phyloP scores from a whole-genome alignment of 2,113 vertebrate species.

The Lanius collurio region DNA sequence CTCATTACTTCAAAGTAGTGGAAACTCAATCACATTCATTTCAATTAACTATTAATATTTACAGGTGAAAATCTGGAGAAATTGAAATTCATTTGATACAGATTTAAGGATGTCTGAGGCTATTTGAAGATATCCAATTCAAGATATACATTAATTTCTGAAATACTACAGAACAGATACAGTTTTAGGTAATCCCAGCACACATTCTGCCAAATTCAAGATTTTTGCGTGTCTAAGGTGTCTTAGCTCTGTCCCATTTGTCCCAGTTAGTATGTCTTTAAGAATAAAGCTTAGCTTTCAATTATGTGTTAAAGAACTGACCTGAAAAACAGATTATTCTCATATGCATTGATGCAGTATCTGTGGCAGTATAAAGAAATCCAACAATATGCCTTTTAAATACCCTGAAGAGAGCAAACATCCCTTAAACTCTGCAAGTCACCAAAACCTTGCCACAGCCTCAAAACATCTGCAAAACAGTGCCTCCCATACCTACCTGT shows the following conservation, averaged over 20 bases:
- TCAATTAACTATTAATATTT: background rate
- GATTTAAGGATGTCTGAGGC: background rate
- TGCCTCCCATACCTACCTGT: background rate
- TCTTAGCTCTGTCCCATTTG: background rate
- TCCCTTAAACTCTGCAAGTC: background rate
- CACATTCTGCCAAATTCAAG: background rate
- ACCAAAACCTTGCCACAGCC: background rate
- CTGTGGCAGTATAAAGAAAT: background rate
- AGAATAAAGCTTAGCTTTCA: background rate
- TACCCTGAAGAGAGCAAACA: background rate
- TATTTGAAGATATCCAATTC: background rate
- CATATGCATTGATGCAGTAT: background rate
- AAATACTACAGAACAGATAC: background rate
- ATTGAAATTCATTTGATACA: background rate
- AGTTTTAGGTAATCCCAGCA: background rate
- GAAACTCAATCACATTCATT: background rate
- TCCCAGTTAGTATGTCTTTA: background rate
- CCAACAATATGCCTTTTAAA: background rate
- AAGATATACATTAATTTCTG: background rate
- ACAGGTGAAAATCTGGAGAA: background rate
- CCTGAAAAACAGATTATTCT: background rate
- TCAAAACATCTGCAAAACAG: background rate
- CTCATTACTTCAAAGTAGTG: background rate
- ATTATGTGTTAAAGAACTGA: background rate
- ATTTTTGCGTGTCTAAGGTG: background rate